Percentiles rank a stretch among this genome's conserved stretches.
Evolutionary conservation across 2,797 vertebrate genomes (phyloP).

Genomic region (Pseudochirops cupreus): DNA sequence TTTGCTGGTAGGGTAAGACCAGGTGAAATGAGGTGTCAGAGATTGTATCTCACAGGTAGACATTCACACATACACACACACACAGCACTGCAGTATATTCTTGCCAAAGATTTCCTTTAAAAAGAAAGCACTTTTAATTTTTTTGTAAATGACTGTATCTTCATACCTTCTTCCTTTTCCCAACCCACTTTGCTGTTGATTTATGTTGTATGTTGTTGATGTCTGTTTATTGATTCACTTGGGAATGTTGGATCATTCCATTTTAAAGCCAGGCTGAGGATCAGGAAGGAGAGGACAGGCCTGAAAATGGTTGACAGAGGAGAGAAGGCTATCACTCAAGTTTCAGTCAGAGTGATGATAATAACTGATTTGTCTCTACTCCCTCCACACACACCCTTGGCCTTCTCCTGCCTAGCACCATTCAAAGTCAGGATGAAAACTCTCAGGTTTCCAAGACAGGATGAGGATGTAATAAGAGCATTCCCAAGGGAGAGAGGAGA

Average conservation of each 20-base stretch:
- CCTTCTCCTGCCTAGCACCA: neutral
- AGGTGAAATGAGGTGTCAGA: neutral
- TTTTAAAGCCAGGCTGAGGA: conserved; percentile 3
- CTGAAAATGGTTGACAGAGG: neutral
- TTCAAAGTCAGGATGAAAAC: neutral
- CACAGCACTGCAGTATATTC: conserved; percentile 83
- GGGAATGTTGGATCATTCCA: neutral
- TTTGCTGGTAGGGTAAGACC: neutral
- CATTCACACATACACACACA: conserved; percentile 72
- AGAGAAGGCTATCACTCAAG: neutral
- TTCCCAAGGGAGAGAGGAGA: neutral
- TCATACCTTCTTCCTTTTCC: conserved; percentile 22
- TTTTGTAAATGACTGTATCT: conserved; percentile 69
- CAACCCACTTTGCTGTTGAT: conserved; percentile 70
- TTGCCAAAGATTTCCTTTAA: conserved; percentile 88
- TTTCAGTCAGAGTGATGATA: neutral
- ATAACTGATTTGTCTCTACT: neutral
- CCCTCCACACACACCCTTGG: neutral
- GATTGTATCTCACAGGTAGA: conserved; percentile 66
- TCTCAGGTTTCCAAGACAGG: neutral
- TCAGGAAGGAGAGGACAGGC: neutral
- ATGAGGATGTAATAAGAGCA: neutral
- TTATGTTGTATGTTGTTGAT: conserved; percentile 50
- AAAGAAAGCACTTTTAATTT: conserved; percentile 86
- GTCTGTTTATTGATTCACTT: neutral